phyloP scores from a whole-genome alignment of 2,797 vertebrate genomes.

The Botia kubotai region DNA sequence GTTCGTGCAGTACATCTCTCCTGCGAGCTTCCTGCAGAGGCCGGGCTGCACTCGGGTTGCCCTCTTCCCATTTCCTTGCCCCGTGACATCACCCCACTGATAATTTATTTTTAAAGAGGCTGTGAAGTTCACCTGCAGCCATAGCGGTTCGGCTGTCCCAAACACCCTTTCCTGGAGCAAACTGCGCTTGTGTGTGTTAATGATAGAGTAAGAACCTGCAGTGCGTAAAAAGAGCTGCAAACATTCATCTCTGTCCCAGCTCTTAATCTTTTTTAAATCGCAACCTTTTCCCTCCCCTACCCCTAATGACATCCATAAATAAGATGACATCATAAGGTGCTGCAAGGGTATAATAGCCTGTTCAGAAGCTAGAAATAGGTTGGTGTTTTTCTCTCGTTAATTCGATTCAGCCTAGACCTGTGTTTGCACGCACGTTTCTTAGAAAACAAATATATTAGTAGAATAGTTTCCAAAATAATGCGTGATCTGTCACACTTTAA shows the following conservation, averaged over 20 bases:
- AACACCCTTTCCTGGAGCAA: constrained; percentile 18
- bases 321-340: constrained; percentile 46
- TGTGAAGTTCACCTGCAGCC: constrained; percentile 37
- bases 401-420: constrained; percentile 14
- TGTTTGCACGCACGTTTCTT: constrained; percentile 1
- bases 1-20: background rate
- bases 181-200: constrained; percentile 15
- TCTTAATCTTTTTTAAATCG: constrained; percentile 67
- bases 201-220: constrained; percentile 48
- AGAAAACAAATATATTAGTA: constrained; percentile 17
- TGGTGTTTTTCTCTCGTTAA: constrained; percentile 19
- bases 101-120: constrained; percentile 67
- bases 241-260: constrained; percentile 61
- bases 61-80: constrained; percentile 42
- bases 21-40: background rate
- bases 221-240: constrained; percentile 61
- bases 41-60: constrained; percentile 14
- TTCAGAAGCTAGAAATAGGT: background rate
- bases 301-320: constrained; percentile 63
- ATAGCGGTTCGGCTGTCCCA: constrained; percentile 3
- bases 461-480: background rate
- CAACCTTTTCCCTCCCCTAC: constrained; percentile 51
- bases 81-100: constrained; percentile 60
- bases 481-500: background rate
- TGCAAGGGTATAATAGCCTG: constrained; percentile 24